Percentiles rank a stretch among this genome's conserved stretches.
Conservation (phyloP, 2,888 invertebrate genomes). For the Macropis europaea region DNA sequence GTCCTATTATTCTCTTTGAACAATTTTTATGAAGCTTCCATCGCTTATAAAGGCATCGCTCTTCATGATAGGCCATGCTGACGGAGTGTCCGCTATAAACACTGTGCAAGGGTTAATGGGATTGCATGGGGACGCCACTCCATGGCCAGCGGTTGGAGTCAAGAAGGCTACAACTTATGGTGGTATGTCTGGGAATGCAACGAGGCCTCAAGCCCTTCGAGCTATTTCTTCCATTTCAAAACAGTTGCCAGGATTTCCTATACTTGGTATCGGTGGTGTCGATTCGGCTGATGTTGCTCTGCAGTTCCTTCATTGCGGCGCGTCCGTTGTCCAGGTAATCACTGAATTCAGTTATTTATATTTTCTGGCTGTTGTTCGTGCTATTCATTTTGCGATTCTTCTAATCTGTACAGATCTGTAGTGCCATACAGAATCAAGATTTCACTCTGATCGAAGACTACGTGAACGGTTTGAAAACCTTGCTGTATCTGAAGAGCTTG, state of each 20-base stretch:
- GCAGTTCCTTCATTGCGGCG: conserved; percentile 97
- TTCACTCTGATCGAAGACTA: conserved; percentile 98
- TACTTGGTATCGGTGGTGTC: conserved; percentile 97
- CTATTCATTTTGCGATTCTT: not conserved
- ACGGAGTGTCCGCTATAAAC: conserved; percentile 98
- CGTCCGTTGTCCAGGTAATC: conserved; percentile 92
- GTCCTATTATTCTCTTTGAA: conserved; percentile 77
- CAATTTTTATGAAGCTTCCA: no score
- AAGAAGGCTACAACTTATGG: conserved; percentile 95
- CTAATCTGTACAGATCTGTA: conserved; percentile 86
- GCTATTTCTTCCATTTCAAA: conserved; percentile 95
- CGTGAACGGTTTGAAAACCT: conserved; percentile 91
- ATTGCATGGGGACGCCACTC: conserved; percentile 87
- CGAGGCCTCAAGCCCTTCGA: conserved; percentile 94
- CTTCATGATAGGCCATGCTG: conserved; percentile 87
- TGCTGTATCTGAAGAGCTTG: conserved; percentile 90
- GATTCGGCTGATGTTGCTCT: conserved; percentile 97
- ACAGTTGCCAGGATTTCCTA: conserved; percentile 92
- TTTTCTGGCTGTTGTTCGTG: not conserved
- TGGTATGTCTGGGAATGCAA: conserved; percentile 95
- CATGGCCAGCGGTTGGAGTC: conserved; percentile 96
- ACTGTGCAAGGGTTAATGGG: conserved; percentile 98
- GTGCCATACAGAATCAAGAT: conserved; percentile 99
- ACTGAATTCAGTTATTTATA: not conserved
- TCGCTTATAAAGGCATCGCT: not conserved